Evolutionary conservation across 2,888 invertebrate genomes (phyloP), one percentile per base, ranked within the genome.

Genomic region (Ectemnius cavifrons): DNA sequence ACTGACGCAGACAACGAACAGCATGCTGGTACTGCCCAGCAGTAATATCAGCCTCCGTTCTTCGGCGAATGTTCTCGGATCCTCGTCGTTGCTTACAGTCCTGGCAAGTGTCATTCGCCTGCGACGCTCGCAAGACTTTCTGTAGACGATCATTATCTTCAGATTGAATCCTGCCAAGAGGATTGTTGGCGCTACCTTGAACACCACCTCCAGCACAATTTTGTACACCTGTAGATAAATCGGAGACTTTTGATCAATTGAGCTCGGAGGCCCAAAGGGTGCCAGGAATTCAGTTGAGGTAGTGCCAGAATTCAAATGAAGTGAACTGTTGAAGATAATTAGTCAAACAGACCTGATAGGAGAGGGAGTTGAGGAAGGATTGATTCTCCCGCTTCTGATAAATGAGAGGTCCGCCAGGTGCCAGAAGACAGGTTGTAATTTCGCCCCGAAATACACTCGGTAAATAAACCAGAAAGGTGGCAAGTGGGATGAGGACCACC

Each of bases 1-100:
- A 16, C 94, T 94, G 46, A 95, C 94, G 88, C 95, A 95, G 18
- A 94, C 92, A 63, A 95, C 91, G 88, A 95, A 95, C 58, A 95
- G 88, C 64, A 94, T 93, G 78, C 94, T 94, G 4, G 94, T 95
- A 73, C 94, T 94, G 45, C 94, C 94, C 63, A 95, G 89, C 56
- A 95, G 91, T 58, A 95, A 90, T 78, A 94, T 93, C 47, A 95
- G 90, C 11, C 95, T 91, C 58, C 94, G 92, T 85, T 95, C 95
- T 87, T 95, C 95, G 6, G 94, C 94, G 84, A 94, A 94, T 84
- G 94, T 94, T 28, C 94, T 91, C 0, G 93, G 93, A 89, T 94
- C 94, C 63, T 94, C 94, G 79, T 94, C 93, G 75, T 92, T 93
- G 66, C 93, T 92, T 28, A 92, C 91, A 0, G 92, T 92, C 45